Base-by-base conservation (phyloP, 2,888 invertebrate genomes). In the Harpalus rubripes region DNA sequence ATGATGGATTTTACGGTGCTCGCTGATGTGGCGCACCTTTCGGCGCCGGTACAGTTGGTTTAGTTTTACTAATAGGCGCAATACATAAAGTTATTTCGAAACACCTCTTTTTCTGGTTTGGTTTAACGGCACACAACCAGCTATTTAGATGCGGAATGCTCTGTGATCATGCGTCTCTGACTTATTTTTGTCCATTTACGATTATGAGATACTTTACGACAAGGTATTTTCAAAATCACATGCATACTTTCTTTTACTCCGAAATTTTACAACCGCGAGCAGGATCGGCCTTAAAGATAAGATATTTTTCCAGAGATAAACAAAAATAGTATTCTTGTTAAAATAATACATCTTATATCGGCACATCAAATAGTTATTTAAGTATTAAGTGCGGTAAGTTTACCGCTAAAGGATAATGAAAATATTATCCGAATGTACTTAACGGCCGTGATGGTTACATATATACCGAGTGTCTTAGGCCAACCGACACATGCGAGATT, bases 1-100 rank as follows among this genome's bases (percentile, higher is more conserved):
- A n/a, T 44, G 72, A 22, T 41, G 26, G 15, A 44, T 74, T 74
- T 74, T 74, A 74, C 44, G 44, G 72, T 15, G 18, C n/a, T 44
- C 72, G 72, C 44, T 74, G 72, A 74, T 74, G 72, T 74, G 72
- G 72, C 44, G 72, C 72, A 74, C 72, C 72, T 74, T 74, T 74
- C 72, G 78, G 58, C 78, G 78, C 56, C 56, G 41, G 41, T 18
- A 80, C 80, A 80, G 80, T 59, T 81, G 72, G 68, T 81, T 44
- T 81, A 61, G 81, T 72, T 68, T 72, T 52, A 81, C 68, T 80
- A 58, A 80, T 80, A 80, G 41, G 41, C 80, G 68, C 56, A 81
- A 68, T 81, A 26, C 81, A 81, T 81, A 81, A 81, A 81, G 72
- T 39, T 81, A 81, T 81, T 81, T 81, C 72, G 81, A 81, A 81